Conservation (phyloP, 2,888 invertebrate species). For the Meloe dianella region DNA sequence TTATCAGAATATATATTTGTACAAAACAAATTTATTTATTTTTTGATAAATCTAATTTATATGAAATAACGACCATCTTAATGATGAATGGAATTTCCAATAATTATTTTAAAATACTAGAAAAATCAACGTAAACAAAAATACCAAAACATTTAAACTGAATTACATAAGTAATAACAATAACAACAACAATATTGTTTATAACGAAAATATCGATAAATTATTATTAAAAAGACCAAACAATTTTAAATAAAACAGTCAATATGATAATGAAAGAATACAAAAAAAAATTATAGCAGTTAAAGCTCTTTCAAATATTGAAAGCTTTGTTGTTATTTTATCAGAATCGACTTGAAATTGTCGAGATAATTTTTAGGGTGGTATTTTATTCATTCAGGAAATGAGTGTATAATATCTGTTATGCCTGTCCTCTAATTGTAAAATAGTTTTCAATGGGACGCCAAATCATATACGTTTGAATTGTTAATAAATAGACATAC, state of each 20-base stretch:
- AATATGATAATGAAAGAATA: neutral
- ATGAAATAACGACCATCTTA: neutral
- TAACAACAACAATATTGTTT: neutral
- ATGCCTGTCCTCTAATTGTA: too few relatives aligned
- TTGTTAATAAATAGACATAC: too few relatives aligned
- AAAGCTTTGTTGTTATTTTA: too few relatives aligned
- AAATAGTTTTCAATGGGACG: too few relatives aligned
- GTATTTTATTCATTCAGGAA: too few relatives aligned
- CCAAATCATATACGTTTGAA: too few relatives aligned
- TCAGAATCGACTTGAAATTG: too few relatives aligned
- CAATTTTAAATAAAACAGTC: neutral
- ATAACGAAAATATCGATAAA: neutral
- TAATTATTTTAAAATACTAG: neutral
- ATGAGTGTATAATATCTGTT: too few relatives aligned
- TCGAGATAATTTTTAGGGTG: too few relatives aligned
- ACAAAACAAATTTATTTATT: too few relatives aligned
- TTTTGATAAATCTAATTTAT: neutral
- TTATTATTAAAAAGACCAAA: neutral
- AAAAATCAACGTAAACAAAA: conserved; percentile 11
- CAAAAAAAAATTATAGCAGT: too few relatives aligned
- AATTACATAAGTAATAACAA: neutral
- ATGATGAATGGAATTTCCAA: conserved; percentile 11
- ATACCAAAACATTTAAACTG: neutral
- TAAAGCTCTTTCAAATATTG: too few relatives aligned
- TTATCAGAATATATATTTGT: neutral